Evolutionary conservation across 2,888 invertebrate genomes (phyloP).

Genomic region (Pristionchus entomophagus): DNA sequence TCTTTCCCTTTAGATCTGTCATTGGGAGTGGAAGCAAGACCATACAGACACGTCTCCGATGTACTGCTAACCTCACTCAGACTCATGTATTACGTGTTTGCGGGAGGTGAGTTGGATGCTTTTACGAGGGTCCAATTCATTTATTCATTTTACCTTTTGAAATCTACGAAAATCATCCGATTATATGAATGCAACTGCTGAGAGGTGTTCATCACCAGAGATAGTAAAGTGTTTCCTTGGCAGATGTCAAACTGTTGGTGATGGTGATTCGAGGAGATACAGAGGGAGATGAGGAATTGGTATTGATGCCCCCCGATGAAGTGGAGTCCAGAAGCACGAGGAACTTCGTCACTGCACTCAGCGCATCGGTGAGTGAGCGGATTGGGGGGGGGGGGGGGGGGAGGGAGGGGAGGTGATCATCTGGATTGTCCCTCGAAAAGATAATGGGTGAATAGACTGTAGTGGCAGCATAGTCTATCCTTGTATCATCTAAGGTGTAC

Average conservation of each 20-base stretch:
- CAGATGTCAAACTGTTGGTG: background rate
- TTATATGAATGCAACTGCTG: no score
- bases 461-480: no score
- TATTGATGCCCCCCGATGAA: background rate
- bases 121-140: no score
- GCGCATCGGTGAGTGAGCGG: background rate
- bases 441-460: no score
- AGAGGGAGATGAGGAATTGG: constrained; percentile 45
- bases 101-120: background rate
- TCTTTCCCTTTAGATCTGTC: background rate
- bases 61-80: constrained; percentile 13
- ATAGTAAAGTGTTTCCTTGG: no score
- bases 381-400: no score
- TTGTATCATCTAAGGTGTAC: no score
- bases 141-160: no score
- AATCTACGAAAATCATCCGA: background rate
- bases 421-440: no score
- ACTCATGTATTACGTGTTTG: background rate
- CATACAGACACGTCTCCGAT: constrained; percentile 15
- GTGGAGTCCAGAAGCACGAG: background rate
- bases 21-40: background rate
- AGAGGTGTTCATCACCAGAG: no score
- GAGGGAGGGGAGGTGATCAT: no score
- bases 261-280: constrained; percentile 32
- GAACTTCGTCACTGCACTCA: background rate